These are phyloP conservation scores for Excalfactoria chinensis DNA, from an alignment of 2,113 vertebrate genomes.

Conservation along the genomic window DNA sequence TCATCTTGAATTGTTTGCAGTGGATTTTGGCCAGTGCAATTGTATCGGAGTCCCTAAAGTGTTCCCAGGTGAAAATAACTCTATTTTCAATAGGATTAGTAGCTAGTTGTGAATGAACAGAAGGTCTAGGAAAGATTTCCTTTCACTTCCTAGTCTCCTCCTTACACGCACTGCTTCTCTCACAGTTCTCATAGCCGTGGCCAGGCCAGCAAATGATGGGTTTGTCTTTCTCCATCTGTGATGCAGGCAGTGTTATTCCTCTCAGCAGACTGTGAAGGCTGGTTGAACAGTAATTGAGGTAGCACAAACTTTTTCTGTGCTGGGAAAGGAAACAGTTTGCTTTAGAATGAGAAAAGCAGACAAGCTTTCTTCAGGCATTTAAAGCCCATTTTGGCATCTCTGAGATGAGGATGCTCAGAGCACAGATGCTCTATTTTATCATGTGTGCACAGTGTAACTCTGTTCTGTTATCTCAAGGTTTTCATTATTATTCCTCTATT, in stretches of 20 bases:
- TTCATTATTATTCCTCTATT: neutral
- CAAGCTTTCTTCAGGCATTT: neutral
- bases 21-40: neutral
- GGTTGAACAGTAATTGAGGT: neutral
- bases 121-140: neutral
- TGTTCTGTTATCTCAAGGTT: neutral
- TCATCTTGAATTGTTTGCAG: conserved; percentile 1
- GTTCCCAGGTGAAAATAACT: conserved; percentile 26
- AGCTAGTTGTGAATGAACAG: neutral
- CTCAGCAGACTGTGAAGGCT: neutral
- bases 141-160: neutral
- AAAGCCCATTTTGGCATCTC: neutral
- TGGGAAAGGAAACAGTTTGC: neutral
- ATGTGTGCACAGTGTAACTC: neutral
- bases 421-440: neutral
- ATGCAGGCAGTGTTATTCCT: neutral
- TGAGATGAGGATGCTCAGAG: neutral
- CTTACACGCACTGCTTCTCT: neutral
- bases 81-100: neutral
- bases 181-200: neutral
- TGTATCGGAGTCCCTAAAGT: neutral
- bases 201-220: neutral
- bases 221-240: neutral
- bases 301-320: neutral
- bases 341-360: neutral